Evolutionary conservation across 2,888 invertebrate species (phyloP).

Genomic region (Eretmocerus hayati): DNA sequence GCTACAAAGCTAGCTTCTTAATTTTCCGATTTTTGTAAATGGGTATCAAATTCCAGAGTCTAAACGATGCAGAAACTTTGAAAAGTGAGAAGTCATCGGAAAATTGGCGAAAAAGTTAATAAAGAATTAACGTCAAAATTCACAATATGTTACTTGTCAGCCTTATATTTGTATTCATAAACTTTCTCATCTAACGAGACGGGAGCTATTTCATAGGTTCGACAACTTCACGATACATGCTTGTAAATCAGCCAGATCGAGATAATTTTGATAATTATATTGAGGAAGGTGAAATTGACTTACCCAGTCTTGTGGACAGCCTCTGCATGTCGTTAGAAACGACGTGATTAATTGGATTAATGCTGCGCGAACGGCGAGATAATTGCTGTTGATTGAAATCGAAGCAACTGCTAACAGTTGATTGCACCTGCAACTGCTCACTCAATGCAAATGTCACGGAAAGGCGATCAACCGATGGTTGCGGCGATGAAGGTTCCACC

Average conservation of each 20-base stretch:
- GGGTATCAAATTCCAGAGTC: no score
- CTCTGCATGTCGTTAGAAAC: conserved; percentile 8
- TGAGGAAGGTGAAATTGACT: no score
- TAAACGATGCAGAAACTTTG: no score
- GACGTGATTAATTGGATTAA: conserved; percentile 4
- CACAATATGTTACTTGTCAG: no score
- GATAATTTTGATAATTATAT: no score
- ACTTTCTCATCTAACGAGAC: no score
- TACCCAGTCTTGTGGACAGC: background rate
- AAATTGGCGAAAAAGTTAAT: no score
- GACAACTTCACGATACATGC: background rate
- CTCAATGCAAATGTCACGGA: conserved; percentile 66
- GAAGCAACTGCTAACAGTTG: conserved; percentile 2
- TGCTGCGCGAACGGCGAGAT: conserved; percentile 3
- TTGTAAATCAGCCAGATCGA: background rate
- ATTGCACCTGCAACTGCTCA: background rate
- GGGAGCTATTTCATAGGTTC: background rate
- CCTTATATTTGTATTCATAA: no score
- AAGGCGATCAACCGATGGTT: conserved; percentile 63
- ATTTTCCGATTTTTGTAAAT: no score
- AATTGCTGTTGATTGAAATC: conserved; percentile 14
- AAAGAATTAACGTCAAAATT: no score
- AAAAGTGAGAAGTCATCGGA: no score
- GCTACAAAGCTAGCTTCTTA: no score
- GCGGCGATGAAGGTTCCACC: conserved; percentile 59